These are phyloP conservation scores for Elymnias hypermnestra DNA, from an alignment of 1,140 invertebrate genomes.

Conservation along the genomic window DNA sequence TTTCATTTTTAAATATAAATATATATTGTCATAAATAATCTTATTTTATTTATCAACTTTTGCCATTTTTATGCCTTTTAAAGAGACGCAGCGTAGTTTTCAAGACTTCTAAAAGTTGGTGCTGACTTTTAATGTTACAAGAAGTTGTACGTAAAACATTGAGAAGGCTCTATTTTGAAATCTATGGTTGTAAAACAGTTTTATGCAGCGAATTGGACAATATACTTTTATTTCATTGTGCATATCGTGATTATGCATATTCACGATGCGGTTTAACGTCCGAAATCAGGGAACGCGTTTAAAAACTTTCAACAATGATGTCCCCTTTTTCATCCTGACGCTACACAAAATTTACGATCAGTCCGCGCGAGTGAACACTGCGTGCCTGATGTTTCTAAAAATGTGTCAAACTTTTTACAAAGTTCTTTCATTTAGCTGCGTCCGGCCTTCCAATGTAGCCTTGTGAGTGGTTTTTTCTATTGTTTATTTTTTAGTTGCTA, in stretches of 20 bases:
- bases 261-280: conserved; percentile 44
- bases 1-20: too few relatives aligned
- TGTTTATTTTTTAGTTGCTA: conserved; percentile 68
- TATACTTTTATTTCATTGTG: too few relatives aligned
- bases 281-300: conserved; percentile 55
- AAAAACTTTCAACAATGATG: conserved; percentile 73
- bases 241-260: conserved; percentile 47
- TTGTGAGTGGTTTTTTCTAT: conserved; percentile 60
- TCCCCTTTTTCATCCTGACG: conserved; percentile 73
- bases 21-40: too few relatives aligned
- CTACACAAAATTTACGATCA: conserved; percentile 69
- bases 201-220: too few relatives aligned
- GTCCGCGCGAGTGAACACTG: conserved; percentile 52
- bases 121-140: too few relatives aligned
- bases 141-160: too few relatives aligned
- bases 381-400: conserved; percentile 73
- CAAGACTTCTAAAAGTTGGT: too few relatives aligned
- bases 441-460: conserved; percentile 65
- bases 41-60: too few relatives aligned
- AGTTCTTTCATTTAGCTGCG: conserved; percentile 71
- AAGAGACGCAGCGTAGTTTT: too few relatives aligned
- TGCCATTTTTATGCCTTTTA: too few relatives aligned
- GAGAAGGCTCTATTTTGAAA: too few relatives aligned
- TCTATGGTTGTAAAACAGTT: too few relatives aligned
- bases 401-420: conserved; percentile 75